A percentile compares a stretch with the other conserved stretches of the same genome.
These are phyloP conservation scores for Ennomos erosarius DNA, from an alignment of 2,888 invertebrate species.

Conservation along the genomic window DNA sequence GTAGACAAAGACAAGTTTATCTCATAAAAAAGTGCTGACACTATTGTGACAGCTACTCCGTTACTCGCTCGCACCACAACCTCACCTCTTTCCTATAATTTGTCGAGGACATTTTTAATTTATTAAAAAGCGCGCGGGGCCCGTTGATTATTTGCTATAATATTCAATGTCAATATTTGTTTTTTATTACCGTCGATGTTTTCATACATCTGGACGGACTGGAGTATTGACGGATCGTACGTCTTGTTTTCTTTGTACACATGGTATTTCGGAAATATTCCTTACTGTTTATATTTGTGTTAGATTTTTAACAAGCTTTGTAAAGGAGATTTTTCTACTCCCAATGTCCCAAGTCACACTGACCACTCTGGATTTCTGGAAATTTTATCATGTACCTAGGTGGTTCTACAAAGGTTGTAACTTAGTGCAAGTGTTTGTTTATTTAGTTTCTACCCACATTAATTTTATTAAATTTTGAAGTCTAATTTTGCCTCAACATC, in stretches of 20 bases:
- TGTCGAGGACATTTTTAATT: constrained; percentile 76
- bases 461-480: too few species aligned
- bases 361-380: too few species aligned
- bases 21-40: neutral
- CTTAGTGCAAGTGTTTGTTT: too few species aligned
- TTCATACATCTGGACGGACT: constrained; percentile 36
- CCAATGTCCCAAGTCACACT: too few species aligned
- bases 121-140: constrained; percentile 60
- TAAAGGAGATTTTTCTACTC: too few species aligned
- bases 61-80: constrained; percentile 34
- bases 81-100: constrained; percentile 48
- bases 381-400: too few species aligned
- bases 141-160: constrained; percentile 42
- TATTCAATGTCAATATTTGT: constrained; percentile 64
- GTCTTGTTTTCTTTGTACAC: constrained; percentile 14
- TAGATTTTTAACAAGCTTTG: neutral
- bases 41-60: neutral
- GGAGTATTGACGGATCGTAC: constrained; percentile 13
- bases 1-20: too few species aligned
- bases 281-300: neutral
- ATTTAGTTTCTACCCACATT: too few species aligned
- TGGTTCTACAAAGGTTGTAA: too few species aligned
- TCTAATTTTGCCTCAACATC: too few species aligned
- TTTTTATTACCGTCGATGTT: constrained; percentile 62
- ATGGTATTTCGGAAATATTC: constrained; percentile 1